Base-by-base conservation (phyloP, 1,140 invertebrate species). In the Akabosia matsudoensis region DNA sequence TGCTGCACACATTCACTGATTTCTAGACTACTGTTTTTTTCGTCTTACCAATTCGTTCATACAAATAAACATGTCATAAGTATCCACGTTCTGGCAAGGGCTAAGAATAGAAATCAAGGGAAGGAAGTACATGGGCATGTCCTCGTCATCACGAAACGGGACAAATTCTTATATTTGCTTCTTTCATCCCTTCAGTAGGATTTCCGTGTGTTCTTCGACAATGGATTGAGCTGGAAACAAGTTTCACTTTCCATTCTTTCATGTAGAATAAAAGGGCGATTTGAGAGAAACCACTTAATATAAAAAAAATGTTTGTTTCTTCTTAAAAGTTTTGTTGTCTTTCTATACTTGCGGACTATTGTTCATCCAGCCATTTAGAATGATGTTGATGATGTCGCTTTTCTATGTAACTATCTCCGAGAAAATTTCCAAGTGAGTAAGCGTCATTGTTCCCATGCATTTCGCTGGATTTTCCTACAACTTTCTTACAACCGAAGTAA, bases 401-500 rank as follows among this genome's bases (percentile, higher is more conserved):
- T 18, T 45, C 7, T 45, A 45, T 45, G 7, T 45, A 45, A 7
- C 37, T 18, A 45, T 45, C 37, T 7, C 18, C 37, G 18, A 45
- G 18, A 24, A 56, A 56, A 56, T 56, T 56, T 56, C 54, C 54
- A 56, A 56, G 54, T 56, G 54, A 56, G 13, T 56, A 56, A 56
- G 54, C 24, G 14, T 56, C 54, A 56, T 56, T 56, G 54, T 56
- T 56, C 24, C 54, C 54, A n/a, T 45, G 7, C 18, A 7, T 45
- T 18, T 45, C 18, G 37, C 18, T 45, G 37, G n/a, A n/a, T n/a
- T n/a, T n/a, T n/a, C n/a, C n/a, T n/a, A n/a, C n/a, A n/a, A n/a
- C n/a, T n/a, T n/a, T n/a, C n/a, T n/a, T n/a, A n/a, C n/a, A n/a
- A n/a, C n/a, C n/a, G n/a, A n/a, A n/a, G n/a, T n/a, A n/a, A n/a